Conservation (phyloP, 2,113 vertebrate genomes). For the Silurus asotus region DNA sequence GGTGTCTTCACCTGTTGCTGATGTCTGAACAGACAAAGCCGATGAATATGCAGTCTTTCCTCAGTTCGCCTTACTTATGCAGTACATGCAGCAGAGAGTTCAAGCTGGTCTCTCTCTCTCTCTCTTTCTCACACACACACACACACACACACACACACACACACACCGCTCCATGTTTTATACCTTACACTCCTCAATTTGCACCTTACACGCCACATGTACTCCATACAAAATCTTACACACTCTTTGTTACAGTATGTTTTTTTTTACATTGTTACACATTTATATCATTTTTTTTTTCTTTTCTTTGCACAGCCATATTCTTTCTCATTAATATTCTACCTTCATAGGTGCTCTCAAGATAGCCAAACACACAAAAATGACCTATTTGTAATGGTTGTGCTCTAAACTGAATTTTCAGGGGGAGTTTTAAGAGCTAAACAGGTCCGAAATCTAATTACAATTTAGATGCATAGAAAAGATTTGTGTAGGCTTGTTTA, state of each 20-base stretch:
- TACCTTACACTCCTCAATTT: neutral
- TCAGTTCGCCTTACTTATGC: constrained; percentile 67
- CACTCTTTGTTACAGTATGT: constrained; percentile 5
- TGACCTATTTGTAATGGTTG: neutral
- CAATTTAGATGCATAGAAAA: constrained; percentile 3
- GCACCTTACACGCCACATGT: neutral
- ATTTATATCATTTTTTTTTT: neutral
- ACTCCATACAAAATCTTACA: constrained; percentile 5
- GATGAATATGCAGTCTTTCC: constrained; percentile 52
- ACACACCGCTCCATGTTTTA: neutral
- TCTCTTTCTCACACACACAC: neutral
- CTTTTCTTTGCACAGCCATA: constrained; percentile 27
- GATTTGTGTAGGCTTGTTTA: neutral
- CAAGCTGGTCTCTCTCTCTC: neutral
- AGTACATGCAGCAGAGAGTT: constrained; percentile 44
- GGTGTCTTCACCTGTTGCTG: constrained; percentile 46
- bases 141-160: neutral
- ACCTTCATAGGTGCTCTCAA: constrained; percentile 28
- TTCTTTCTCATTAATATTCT: neutral
- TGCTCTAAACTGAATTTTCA: neutral
- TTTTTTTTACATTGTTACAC: constrained; percentile 35
- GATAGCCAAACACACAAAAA: neutral
- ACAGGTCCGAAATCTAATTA: neutral
- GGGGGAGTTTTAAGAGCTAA: neutral
- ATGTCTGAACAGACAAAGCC: constrained; percentile 43